These are phyloP conservation scores for Tragelaphus scriptus DNA, from an alignment of 2,113 vertebrate species.

Conservation along the genomic window DNA sequence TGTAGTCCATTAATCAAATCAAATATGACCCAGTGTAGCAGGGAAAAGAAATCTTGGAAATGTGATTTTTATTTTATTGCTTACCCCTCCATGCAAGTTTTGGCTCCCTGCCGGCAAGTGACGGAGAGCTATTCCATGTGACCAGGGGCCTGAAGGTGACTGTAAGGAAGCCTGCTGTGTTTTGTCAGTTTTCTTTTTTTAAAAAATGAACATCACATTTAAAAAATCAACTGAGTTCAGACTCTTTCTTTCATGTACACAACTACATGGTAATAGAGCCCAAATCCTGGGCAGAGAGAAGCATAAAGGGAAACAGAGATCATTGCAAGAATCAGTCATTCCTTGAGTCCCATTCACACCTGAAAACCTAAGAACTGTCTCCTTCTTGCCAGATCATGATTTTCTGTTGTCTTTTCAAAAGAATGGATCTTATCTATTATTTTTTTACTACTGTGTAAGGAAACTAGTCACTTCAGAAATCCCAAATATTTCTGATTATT, in stretches of 20 bases:
- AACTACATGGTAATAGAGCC: not conserved
- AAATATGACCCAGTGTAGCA: not conserved
- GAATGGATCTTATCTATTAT: not conserved
- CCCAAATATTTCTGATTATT: not conserved
- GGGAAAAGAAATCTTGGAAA: slow-evolving; percentile 39
- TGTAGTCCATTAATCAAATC: slow-evolving; percentile 37
- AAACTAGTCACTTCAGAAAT: not conserved
- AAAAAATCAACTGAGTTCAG: not conserved
- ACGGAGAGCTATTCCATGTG: not conserved
- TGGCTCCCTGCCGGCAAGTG: not conserved
- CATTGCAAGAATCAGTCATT: not conserved
- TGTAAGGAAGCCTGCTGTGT: not conserved
- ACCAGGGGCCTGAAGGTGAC: not conserved
- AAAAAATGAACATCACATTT: not conserved
- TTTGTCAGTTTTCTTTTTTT: not conserved
- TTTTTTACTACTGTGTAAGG: not conserved
- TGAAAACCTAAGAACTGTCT: not conserved
- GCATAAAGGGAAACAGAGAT: not conserved
- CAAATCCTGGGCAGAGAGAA: not conserved
- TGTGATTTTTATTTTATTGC: slow-evolving; percentile 52
- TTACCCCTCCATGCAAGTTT: not conserved
- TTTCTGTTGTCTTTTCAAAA: not conserved
- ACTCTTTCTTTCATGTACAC: not conserved
- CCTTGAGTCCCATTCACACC: not conserved
- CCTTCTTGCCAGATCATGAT: not conserved